Evolutionary conservation across 2,113 vertebrate species (phyloP).

Genomic region (Nycticorax nycticorax): DNA sequence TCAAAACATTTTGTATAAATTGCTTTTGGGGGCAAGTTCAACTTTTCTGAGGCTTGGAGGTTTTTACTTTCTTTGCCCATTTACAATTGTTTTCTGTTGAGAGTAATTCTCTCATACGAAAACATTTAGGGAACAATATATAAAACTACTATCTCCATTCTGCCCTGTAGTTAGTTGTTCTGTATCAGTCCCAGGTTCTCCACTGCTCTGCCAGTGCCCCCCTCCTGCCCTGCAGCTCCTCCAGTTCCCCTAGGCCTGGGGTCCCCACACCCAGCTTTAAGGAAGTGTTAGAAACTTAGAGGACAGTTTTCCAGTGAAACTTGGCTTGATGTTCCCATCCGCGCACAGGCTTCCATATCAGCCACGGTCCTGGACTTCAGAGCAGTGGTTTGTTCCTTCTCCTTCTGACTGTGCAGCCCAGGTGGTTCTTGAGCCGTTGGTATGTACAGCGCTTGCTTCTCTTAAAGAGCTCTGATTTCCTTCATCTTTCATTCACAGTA

Average conservation of each 20-base stretch:
- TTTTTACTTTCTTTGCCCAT: neutral
- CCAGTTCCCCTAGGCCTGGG: neutral
- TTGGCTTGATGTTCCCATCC: neutral
- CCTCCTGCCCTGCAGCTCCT: neutral
- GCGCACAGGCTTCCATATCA: neutral
- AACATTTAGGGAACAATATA: neutral
- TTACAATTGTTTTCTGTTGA: neutral
- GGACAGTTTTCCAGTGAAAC: neutral
- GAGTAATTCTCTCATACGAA: neutral
- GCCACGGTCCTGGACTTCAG: neutral
- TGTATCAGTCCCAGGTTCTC: neutral
- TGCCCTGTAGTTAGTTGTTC: neutral
- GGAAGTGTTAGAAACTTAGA: neutral
- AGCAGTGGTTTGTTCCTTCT: neutral
- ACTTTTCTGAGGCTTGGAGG: neutral
- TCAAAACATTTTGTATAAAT: neutral
- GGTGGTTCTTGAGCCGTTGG: neutral
- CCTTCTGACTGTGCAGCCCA: neutral
- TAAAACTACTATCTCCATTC: neutral
- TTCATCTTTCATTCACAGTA: neutral
- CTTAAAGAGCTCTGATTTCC: neutral
- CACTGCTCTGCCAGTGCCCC: neutral
- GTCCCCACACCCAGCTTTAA: neutral
- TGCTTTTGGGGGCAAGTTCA: neutral
- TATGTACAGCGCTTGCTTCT: neutral